Evolutionary conservation across 2,888 invertebrate genomes (phyloP).

Genomic region (Pachydiplax longipennis): DNA sequence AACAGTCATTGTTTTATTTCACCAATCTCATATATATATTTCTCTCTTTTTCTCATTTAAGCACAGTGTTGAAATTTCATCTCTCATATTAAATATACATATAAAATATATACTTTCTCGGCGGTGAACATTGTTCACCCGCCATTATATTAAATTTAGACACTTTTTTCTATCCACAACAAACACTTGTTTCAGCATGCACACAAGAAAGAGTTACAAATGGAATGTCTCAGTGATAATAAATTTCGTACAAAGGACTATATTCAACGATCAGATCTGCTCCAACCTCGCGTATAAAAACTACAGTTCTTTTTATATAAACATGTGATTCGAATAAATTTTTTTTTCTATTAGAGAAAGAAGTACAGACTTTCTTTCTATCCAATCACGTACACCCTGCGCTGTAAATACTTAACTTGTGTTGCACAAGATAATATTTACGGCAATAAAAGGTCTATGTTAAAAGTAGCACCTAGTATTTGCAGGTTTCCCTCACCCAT

Average conservation of each 20-base stretch:
- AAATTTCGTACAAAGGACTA: background rate
- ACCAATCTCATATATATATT: slow-evolving; percentile 14
- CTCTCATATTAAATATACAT: slow-evolving; percentile 36
- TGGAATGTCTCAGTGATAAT: background rate
- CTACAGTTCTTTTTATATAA: background rate
- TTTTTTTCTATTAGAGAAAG: background rate
- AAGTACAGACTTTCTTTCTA: background rate
- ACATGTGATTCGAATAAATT: background rate
- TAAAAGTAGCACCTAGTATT: background rate
- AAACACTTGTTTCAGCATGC: slow-evolving; percentile 22
- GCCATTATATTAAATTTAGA: background rate
- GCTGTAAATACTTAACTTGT: background rate
- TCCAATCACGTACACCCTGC: background rate
- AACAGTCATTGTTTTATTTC: slow-evolving; percentile 4
- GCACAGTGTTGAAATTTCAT: background rate
- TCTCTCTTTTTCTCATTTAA: slow-evolving; percentile 5
- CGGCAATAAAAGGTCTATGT: background rate
- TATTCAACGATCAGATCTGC: background rate
- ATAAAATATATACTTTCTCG: slow-evolving; percentile 35
- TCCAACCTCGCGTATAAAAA: background rate
- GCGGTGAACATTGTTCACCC: background rate
- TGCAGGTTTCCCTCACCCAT: background rate
- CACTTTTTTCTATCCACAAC: background rate
- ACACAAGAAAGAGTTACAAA: background rate
- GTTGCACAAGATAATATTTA: background rate